Evolutionary conservation across 2,797 vertebrate genomes (phyloP).

Genomic region (Sphenodon punctatus): DNA sequence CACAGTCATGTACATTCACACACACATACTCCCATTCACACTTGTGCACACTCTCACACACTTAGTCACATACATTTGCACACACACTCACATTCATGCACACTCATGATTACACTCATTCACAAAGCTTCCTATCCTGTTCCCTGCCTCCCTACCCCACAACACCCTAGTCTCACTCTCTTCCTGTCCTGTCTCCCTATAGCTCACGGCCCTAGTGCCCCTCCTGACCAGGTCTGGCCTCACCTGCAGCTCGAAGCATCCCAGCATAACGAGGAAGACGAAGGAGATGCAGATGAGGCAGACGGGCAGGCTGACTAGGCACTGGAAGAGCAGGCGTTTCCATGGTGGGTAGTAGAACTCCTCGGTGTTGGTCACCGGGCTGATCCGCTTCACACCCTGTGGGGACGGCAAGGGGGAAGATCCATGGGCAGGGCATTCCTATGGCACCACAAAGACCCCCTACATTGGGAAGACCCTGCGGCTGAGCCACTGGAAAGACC

Average conservation of each 20-base stretch:
- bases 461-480: too few species aligned
- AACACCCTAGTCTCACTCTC: accelerated
- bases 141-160: neutral
- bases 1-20: neutral
- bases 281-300: conserved; percentile 90
- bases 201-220: too few species aligned
- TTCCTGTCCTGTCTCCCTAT: neutral
- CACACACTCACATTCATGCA: neutral
- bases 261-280: conserved; percentile 95
- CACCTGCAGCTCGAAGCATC: conserved; percentile 97
- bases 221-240: conserved; percentile 4
- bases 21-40: too few species aligned
- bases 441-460: accelerated
- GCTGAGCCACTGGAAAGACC: too few species aligned
- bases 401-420: accelerated
- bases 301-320: conserved; percentile 92
- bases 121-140: neutral
- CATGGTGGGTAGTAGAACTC: conserved; percentile 95
- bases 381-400: conserved; percentile 91
- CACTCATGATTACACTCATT: too few species aligned
- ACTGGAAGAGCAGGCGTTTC: conserved; percentile 92
- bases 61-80: too few species aligned
- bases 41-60: too few species aligned
- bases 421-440: too few species aligned
- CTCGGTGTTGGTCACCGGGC: conserved; percentile 90